Conservation (phyloP, 1,140 invertebrate species). For the Globodera rostochiensis region DNA sequence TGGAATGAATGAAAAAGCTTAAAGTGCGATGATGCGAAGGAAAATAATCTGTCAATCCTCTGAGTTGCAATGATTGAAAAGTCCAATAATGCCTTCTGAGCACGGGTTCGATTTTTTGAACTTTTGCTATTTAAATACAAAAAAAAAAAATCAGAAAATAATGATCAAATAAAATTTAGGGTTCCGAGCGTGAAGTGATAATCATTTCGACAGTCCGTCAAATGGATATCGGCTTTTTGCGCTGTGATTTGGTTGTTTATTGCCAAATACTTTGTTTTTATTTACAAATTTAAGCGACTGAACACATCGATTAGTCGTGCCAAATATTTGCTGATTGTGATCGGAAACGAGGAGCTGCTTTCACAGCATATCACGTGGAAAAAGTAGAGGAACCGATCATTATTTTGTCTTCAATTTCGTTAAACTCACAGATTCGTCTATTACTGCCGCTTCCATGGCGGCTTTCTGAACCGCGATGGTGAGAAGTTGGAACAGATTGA, state of each 20-base stretch:
- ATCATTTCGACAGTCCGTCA: slow-evolving; percentile 41
- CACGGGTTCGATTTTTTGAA: background rate
- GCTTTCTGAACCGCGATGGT: slow-evolving; percentile 32
- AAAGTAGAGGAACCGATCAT: slow-evolving; percentile 28
- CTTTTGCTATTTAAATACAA: too few species aligned
- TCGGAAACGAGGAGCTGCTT: slow-evolving; percentile 43
- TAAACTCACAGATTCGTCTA: slow-evolving; percentile 27
- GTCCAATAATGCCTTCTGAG: background rate
- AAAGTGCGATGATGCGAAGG: background rate
- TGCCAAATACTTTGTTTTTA: background rate
- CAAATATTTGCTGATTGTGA: slow-evolving; percentile 47
- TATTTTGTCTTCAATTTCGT: background rate
- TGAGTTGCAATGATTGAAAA: background rate
- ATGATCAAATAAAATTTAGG: slow-evolving; percentile 8
- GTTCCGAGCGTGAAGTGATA: slow-evolving; percentile 43
- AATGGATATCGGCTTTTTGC: slow-evolving; percentile 37
- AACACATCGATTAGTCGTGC: slow-evolving; percentile 52
- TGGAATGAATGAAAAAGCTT: background rate
- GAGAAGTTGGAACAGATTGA: slow-evolving; percentile 25
- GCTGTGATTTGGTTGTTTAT: slow-evolving; percentile 37
- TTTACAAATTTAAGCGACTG: slow-evolving; percentile 40
- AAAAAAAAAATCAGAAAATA: background rate
- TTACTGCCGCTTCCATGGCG: slow-evolving; percentile 42
- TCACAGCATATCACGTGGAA: slow-evolving; percentile 35
- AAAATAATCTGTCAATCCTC: background rate